Base-by-base conservation (phyloP, 2,888 invertebrate genomes). In the Xestobium rufovillosum region DNA sequence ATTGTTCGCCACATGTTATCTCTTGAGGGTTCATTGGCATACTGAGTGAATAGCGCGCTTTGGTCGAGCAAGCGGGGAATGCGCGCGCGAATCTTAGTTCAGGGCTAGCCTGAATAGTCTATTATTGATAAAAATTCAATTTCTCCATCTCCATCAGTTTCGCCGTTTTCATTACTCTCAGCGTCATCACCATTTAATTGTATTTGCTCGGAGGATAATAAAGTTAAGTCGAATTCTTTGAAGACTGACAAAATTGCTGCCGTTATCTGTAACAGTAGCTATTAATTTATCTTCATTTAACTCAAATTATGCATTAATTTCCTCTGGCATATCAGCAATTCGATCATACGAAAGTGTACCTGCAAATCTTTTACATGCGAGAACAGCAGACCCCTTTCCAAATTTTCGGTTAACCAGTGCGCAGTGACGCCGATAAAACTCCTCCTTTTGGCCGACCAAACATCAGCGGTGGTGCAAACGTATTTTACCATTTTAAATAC, bases 381-480 rank as follows among this genome's bases (percentile, higher is more conserved):
- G 10, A 11, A 8, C 25, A 3, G 13, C 38, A 12, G 38, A 32
- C 3, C 13, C 19, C 41, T 33, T 6, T 38, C 25, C 2, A 33
- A 28, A 14, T 37, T 29, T 12, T 38, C 25, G 23, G 30, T 34
- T 6, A 38, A 12, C 41, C 41, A 41, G 14, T 37, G 36, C 10
- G 9, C 8, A 2, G 38, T 33, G n/a, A 38, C 16, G 1, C 29
- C 41, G 11, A 38, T 14, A 34, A 23, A 33, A 19, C 37, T 33
- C 6, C 36, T 26, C 15, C 16, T 32, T 25, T 33, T 14, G 13
- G 31, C 29, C 3, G 40, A 37, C 37, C 40, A 40, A 2, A 37
- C 25, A 10, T 40, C 40, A 14, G 41, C 38, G 3, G 37, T 38
- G 16, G 26, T 33, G 17, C 40, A 40, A 14, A 40, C 27, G 8